A percentile compares a stretch with the other conserved stretches of the same genome.
These are phyloP conservation scores for Fulmarus glacialis DNA, from an alignment of 2,113 vertebrate species.

Conservation along the genomic window DNA sequence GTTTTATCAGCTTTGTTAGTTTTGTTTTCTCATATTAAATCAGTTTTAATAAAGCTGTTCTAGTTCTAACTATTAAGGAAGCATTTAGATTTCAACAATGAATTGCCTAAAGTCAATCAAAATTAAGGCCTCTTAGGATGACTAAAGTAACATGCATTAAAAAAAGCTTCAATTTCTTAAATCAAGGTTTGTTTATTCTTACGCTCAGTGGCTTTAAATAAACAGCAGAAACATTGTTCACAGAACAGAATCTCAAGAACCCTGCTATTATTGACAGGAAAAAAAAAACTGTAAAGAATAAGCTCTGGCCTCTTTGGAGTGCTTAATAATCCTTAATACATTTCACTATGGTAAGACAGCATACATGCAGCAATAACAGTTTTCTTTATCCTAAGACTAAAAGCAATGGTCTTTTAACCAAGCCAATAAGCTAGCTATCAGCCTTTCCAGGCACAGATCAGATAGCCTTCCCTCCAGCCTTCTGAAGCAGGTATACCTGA, in stretches of 20 bases:
- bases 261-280: background rate
- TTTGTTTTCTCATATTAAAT: background rate
- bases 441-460: background rate
- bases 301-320: background rate
- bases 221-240: background rate
- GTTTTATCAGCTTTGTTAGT: background rate
- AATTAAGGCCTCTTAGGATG: background rate
- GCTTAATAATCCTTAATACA: background rate
- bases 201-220: fast-evolving
- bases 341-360: fast-evolving
- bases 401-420: background rate
- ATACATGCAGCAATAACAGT: fast-evolving
- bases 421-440: background rate
- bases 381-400: background rate
- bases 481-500: constrained; percentile 80
- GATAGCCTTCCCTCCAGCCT: fast-evolving
- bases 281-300: background rate
- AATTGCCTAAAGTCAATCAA: background rate
- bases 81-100: background rate
- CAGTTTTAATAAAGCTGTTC: background rate
- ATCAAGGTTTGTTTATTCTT: background rate
- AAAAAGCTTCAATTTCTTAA: background rate
- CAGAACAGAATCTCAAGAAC: background rate
- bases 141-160: background rate
- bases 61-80: background rate